Base-by-base conservation (phyloP, 2,113 vertebrate species). In the Sinocyclocheilus maitianheensis region DNA sequence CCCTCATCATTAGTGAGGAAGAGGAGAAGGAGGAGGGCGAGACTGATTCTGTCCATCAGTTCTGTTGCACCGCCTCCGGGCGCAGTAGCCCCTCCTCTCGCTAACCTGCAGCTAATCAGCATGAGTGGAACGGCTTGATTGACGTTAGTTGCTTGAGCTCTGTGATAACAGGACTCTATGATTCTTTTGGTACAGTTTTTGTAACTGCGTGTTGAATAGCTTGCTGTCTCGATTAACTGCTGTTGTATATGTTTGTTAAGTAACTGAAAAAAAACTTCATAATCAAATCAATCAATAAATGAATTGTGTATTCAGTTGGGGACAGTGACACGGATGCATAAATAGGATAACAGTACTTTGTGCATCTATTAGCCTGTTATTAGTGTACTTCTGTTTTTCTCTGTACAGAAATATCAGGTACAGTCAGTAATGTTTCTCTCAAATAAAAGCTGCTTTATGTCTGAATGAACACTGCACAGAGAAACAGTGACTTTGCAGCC, bases 31-130 rank as follows among this genome's bases (percentile, higher is more conserved):
- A 97, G 92, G 95, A 97, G 90, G 94, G 96, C 88, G 95, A 96
- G 89, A 96, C 95, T 89, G 96, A 97, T 94, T 96, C 96, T 93
- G 93, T 95, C 92, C 97, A 97, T 94, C 96, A 97, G 94, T 97
- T 98, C 94, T 98, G 97, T 96, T 97, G 97, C 94, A 96, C 96
- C 12, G 96, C 96, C 92, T 97, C 96, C 82, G 95, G 96, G 93
- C 96, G 96, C 96, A 97, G 96, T 94, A 97, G 96, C 93, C 96
- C 96, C 89, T 97, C 97, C 90, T 97, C 96, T 94, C 96, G 96
- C 94, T 97, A 97, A 96, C 95, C 94, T 94, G 95, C 95, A 95
- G 13, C 20, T 58, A 83, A 34, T 84, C 84, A 75, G 18, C 67
- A 46, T 22, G 46, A 69, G 60, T 69, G 81, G 51, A 79, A 12